Percentiles rank a stretch among this genome's conserved stretches.
These are phyloP conservation scores for Lissocephala sabroskyi DNA, from an alignment of 2,888 invertebrate species.

Conservation along the genomic window DNA sequence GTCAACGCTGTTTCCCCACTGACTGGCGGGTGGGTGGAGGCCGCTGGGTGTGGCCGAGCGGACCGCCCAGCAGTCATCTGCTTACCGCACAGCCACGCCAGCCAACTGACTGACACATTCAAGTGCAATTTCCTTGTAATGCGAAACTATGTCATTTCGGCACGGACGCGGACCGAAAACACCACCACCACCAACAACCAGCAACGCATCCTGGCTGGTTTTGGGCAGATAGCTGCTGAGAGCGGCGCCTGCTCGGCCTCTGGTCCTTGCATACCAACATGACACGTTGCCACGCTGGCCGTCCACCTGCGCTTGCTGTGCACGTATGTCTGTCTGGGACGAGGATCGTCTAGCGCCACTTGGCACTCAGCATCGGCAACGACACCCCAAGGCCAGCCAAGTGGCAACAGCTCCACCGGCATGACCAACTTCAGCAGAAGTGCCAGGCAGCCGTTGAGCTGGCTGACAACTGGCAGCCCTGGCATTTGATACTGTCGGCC, in stretches of 20 bases:
- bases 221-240: slow-evolving; percentile 22
- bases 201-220: slow-evolving; percentile 4
- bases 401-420: slow-evolving; percentile 13
- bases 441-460: not conserved
- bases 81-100: not conserved
- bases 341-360: not conserved
- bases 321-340: not conserved
- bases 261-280: slow-evolving; percentile 56
- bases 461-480: slow-evolving; percentile 27
- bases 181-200: slow-evolving; percentile 9
- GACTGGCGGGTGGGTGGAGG: slow-evolving; percentile 16
- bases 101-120: slow-evolving; percentile 42
- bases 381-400: slow-evolving; percentile 11
- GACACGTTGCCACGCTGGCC: slow-evolving; percentile 48
- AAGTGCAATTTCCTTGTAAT: slow-evolving; percentile 68
- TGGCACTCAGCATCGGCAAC: not conserved
- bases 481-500: slow-evolving; percentile 63
- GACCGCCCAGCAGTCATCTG: slow-evolving; percentile 34
- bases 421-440: not conserved
- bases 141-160: slow-evolving; percentile 62
- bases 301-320: slow-evolving; percentile 34
- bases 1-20: slow-evolving; percentile 49
- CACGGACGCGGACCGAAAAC: slow-evolving; percentile 32
- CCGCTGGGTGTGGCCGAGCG: slow-evolving; percentile 3
- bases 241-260: slow-evolving; percentile 16